A percentile compares a stretch with the other conserved stretches of the same genome.
These are phyloP conservation scores for Heliconius hewitsoni DNA, from an alignment of 1,140 invertebrate genomes.

Conservation along the genomic window DNA sequence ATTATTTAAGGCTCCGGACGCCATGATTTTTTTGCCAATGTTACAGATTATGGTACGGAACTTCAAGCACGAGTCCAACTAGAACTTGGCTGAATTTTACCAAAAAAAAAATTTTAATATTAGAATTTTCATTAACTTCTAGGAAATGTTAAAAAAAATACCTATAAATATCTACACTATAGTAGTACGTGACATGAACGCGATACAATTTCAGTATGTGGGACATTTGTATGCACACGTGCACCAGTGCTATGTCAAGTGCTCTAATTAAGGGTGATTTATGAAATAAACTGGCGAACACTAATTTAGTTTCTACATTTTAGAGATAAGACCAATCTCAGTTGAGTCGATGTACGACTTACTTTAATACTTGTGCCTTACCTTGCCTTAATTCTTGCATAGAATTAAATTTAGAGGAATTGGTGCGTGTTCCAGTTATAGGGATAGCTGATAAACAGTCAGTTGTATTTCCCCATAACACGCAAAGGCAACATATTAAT, in stretches of 20 bases:
- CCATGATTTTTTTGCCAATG: too few relatives aligned
- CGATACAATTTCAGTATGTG: background rate
- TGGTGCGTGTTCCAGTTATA: background rate
- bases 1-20: too few relatives aligned
- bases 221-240: conserved; percentile 24
- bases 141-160: background rate
- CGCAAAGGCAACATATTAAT: too few relatives aligned
- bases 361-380: background rate
- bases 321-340: background rate
- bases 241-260: conserved; percentile 24
- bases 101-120: too few relatives aligned
- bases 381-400: background rate
- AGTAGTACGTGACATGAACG: background rate
- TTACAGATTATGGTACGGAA: too few relatives aligned
- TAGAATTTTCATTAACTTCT: background rate
- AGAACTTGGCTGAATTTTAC: too few relatives aligned
- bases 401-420: background rate
- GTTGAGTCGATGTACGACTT: conserved; percentile 3
- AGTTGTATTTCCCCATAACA: too few relatives aligned
- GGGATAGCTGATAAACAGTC: too few relatives aligned
- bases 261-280: conserved; percentile 37
- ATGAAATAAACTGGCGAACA: conserved; percentile 34
- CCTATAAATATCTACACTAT: background rate
- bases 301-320: conserved; percentile 39
- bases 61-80: too few relatives aligned